These are phyloP conservation scores for Scortum barcoo DNA, from an alignment of 2,113 vertebrate genomes.

Conservation along the genomic window DNA sequence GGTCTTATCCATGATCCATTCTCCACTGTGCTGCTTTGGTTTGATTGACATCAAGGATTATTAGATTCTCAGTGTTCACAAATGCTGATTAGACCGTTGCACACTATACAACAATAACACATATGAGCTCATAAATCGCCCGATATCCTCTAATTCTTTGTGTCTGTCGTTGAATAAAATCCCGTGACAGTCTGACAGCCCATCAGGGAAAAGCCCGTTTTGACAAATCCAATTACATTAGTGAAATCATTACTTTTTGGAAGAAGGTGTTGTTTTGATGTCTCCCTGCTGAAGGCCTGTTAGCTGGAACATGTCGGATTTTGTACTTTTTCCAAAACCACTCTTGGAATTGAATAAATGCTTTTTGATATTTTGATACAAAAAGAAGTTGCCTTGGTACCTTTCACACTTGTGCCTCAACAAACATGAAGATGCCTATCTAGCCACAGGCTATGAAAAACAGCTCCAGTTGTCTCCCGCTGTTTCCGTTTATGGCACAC, in stretches of 20 bases:
- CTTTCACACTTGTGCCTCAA: constrained; percentile 16
- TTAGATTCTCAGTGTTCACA: constrained; percentile 12
- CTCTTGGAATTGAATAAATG: constrained; percentile 26
- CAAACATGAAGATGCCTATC: constrained; percentile 12
- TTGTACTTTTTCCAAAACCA: constrained; percentile 30
- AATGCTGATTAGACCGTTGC: background rate
- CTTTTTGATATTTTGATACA: constrained; percentile 25
- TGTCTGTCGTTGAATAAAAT: constrained; percentile 18
- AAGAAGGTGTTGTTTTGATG: constrained; percentile 38
- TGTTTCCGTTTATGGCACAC: constrained; percentile 7
- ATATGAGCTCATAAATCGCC: constrained; percentile 34
- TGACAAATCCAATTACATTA: constrained; percentile 33
- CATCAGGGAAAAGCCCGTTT: constrained; percentile 13
- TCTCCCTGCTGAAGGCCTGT: constrained; percentile 18
- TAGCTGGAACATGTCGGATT: constrained; percentile 23
- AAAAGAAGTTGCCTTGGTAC: constrained; percentile 32
- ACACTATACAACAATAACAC: background rate
- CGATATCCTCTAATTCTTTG: constrained; percentile 13
- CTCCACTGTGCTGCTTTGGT: background rate
- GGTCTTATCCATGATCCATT: background rate
- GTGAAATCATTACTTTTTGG: constrained; percentile 35
- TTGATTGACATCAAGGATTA: constrained; percentile 8
- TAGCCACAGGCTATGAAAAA: constrained; percentile 16
- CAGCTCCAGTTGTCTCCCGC: constrained; percentile 13
- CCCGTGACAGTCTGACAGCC: constrained; percentile 5